Evolutionary conservation across 2,797 vertebrate species (phyloP), one percentile per base, ranked within the genome.

Genomic region (Ara ararauna): DNA sequence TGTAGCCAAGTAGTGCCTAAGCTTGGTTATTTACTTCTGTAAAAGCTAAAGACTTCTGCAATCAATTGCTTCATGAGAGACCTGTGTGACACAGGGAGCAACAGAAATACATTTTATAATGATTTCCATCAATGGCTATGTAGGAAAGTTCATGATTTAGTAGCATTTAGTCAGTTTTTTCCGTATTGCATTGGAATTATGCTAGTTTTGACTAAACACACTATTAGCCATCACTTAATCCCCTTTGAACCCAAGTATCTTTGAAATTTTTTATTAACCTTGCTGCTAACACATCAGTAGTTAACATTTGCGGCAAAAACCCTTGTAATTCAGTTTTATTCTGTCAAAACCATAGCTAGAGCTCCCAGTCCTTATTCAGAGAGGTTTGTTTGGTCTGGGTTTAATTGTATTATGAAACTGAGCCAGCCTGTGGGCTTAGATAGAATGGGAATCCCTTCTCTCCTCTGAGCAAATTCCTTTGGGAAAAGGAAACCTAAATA

Each of bases 301-400:
- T 88, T 84, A 84, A 78, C 29, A 38, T 51, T 51, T 27, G 23
- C 30, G 44, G 62, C 42, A 76, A 65, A 92, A 83, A 10, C 8
- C 9, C 7, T 44, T 27, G 7, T 26, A 40, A 75, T 56, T 78
- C 68, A 29, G 81, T 75, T 82, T 86, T 48, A 34, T 29, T 66
- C 66, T 60, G 60, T 64, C 1, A 66, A 86, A 85, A 94, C 15
- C 32, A 60, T 8, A 36, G 27, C 26, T 6, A 1, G 11, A 93
- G 40, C 23, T 82, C 88, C 76, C 42, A 81, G 10, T 48, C 26
- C 19, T 79, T 79, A 34, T 48, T 81, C 34, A 45, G 79, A 82
- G 44, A 58, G 30, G 12, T 54, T 92, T 96, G 48, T 89, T 94
- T 81, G 86, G 79, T 70, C 76, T 84, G 72, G 23, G 47, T 66